Evolutionary conservation across 2,888 invertebrate genomes (phyloP).

Genomic region (Microplitis manilae): DNA sequence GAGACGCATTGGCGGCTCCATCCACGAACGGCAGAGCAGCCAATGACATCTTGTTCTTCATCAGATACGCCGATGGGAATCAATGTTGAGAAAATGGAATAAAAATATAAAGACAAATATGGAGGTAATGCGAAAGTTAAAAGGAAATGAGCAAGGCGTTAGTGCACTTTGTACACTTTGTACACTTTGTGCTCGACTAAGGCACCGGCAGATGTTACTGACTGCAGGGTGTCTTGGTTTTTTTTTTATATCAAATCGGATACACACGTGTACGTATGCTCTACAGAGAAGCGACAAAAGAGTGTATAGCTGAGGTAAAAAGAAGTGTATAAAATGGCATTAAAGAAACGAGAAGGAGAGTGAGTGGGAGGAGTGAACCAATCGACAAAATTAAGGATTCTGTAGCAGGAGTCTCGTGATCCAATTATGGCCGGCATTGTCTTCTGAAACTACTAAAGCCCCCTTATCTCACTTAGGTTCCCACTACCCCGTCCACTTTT

Average conservation of each 20-base stretch:
- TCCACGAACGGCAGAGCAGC: not conserved
- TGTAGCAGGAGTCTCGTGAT: conserved; percentile 61
- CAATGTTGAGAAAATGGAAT: conserved; percentile 23
- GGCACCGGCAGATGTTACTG: no score
- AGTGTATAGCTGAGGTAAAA: not conserved
- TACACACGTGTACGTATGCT: not conserved
- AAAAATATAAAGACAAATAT: conserved; percentile 24
- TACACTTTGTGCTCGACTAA: not conserved
- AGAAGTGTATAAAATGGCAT: conserved; percentile 20
- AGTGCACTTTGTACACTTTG: conserved; percentile 22
- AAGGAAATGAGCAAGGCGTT: conserved; percentile 35
- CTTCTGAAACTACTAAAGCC: conserved; percentile 62
- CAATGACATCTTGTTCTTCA: no score
- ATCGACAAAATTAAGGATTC: conserved; percentile 65
- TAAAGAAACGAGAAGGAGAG: conserved; percentile 23
- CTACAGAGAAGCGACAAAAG: not conserved
- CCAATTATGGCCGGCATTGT: conserved; percentile 65
- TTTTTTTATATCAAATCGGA: no score
- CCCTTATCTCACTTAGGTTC: conserved; percentile 59
- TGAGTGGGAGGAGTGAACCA: conserved; percentile 54
- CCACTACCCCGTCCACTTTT: conserved; percentile 50
- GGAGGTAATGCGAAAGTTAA: conserved; percentile 23
- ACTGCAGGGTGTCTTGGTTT: no score
- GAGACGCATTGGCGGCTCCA: conserved; percentile 13
- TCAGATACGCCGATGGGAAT: conserved; percentile 18